A percentile compares a stretch with the other conserved stretches of the same genome.
phyloP scores from a whole-genome alignment of 2,113 vertebrate genomes.

The Colossoma macropomum region DNA sequence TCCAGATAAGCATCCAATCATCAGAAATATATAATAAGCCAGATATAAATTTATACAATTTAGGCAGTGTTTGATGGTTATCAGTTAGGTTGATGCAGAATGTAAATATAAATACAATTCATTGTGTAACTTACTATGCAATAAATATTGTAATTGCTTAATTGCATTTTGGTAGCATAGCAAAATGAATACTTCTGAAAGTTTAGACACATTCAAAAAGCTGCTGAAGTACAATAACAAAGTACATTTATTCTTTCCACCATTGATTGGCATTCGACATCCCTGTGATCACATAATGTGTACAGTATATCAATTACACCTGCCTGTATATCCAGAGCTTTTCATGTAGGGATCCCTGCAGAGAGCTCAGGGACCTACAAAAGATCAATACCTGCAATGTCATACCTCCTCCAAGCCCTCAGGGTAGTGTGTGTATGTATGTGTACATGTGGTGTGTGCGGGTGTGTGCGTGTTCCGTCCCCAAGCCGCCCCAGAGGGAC shows the following conservation, averaged over 20 bases:
- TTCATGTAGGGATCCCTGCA: constrained; percentile 34
- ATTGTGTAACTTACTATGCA: too few relatives aligned
- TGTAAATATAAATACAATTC: too few relatives aligned
- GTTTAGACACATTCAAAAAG: not conserved
- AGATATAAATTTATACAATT: too few relatives aligned
- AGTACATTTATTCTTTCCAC: too few relatives aligned
- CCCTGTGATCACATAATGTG: not conserved
- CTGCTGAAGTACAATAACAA: not conserved
- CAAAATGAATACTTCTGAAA: too few relatives aligned
- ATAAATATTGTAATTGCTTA: too few relatives aligned
- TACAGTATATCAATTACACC: not conserved
- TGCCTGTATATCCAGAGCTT: constrained; percentile 3
- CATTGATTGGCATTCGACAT: not conserved
- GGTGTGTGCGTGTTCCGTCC: constrained; percentile 39
- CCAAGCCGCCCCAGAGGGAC: constrained; percentile 52
- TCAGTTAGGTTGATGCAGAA: too few relatives aligned
- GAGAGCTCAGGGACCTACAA: constrained; percentile 36
- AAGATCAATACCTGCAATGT: constrained; percentile 54
- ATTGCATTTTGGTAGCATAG: too few relatives aligned
- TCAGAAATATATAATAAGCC: too few relatives aligned
- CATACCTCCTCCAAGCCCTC: constrained; percentile 45
- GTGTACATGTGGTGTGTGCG: constrained; percentile 17
- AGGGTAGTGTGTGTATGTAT: constrained; percentile 27
- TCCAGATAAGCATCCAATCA: too few relatives aligned
- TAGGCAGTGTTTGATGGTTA: too few relatives aligned